phyloP scores from a whole-genome alignment of 2,797 vertebrate genomes.

The Lagorchestes hirsutus region DNA sequence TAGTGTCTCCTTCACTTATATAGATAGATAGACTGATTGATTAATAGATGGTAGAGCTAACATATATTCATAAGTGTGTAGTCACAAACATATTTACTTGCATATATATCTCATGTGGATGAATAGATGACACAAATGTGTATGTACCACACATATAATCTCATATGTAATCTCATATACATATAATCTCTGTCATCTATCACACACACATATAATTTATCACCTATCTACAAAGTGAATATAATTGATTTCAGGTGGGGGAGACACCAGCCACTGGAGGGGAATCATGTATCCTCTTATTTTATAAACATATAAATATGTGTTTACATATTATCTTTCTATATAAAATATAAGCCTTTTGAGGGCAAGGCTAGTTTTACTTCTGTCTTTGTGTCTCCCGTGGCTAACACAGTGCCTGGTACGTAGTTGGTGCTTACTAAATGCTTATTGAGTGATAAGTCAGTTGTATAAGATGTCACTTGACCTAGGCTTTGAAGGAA shows the following conservation, averaged over 20 bases:
- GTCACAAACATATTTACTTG: background rate
- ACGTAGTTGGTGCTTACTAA: background rate
- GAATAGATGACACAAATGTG: background rate
- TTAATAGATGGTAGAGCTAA: too few species aligned
- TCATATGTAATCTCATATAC: too few species aligned
- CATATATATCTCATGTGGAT: background rate
- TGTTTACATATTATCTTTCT: background rate
- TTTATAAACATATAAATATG: background rate
- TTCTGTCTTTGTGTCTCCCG: background rate
- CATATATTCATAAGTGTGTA: background rate
- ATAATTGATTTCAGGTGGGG: background rate
- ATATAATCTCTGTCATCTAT: background rate
- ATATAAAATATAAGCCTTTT: background rate
- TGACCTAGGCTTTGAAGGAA: background rate
- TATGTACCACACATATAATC: background rate
- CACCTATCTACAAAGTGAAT: background rate
- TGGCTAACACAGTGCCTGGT: background rate
- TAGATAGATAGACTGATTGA: background rate
- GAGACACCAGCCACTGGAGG: background rate
- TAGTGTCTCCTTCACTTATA: background rate
- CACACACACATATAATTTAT: background rate
- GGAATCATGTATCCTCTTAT: background rate
- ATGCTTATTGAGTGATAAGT: background rate
- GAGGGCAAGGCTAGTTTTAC: background rate
- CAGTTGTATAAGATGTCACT: background rate